These are phyloP conservation scores for roundworm (Caenorhabditis elegans) DNA, from an alignment of 1,140 invertebrate genomes.

Conservation along the genomic window WBcel235 BX284604.4:9278001-9278500, in stretches of 20 bases:
- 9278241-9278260: neutral
- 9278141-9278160: too few relatives aligned
- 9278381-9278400: neutral
- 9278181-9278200: neutral
- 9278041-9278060: too few relatives aligned
- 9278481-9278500: slow-evolving; percentile 67
- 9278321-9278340: too few relatives aligned
- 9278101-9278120: too few relatives aligned
- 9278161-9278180: neutral
- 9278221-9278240: neutral
- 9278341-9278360: too few relatives aligned
- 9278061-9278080: too few relatives aligned
- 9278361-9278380: neutral
- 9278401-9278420: neutral
- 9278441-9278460: neutral
- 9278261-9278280: neutral
- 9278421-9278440: neutral
- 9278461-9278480: slow-evolving; percentile 36
- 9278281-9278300: neutral
- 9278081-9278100: too few relatives aligned
- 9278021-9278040: too few relatives aligned
- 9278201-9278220: neutral
- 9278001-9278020: too few relatives aligned
- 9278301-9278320: neutral
- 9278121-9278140: too few relatives aligned